Base-by-base conservation (phyloP, 2,797 vertebrate species). In the Ibycter americanus region DNA sequence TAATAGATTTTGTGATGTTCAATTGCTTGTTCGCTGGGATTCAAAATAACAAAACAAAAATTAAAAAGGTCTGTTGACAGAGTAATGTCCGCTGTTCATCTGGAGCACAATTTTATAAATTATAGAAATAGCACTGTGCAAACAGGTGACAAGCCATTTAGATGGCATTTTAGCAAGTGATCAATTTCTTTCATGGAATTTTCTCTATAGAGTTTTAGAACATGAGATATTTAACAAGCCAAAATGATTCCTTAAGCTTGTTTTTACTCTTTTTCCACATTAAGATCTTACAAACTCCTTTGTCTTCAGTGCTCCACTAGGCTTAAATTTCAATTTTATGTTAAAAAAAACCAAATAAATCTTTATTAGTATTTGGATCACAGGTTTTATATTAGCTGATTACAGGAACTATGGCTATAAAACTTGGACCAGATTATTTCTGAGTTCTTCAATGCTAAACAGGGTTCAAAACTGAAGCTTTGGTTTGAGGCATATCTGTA, bases 1-100 rank as follows among this genome's bases (percentile, higher is more conserved):
- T 98, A 97, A 96, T 93, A 96, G 87, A 59, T 78, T 96, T 95
- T 87, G 51, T 83, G 92, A 91, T 51, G 36, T 96, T 97, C 85
- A 87, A 59, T 56, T 95, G 89, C 89, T 95, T 90, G 72, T 51
- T 61, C n/a, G 74, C 34, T 79, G 47, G 61, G 52, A 78, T 89
- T 90, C 25, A 42, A 89, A 82, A 93, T 65, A 86, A 59, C 46
- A 92, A 86, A 96, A 47, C 4, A 63, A 88, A 86, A 90, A 73
- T 36, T 63, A 25, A 32, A 81, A 82, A 61, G 31, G 2, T 84
- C 46, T 68, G 25, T 71, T 96, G 89, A 76, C 44, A 63, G 21
- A 71, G 25, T 83, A 63, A 80, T 38, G 54, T 18, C 44, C 4
- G 3, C 7, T 10, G n/a, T 51, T 68, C 27, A 32, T 62, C 61